phyloP scores from a whole-genome alignment of 2,113 vertebrate genomes.

The Hydrochoerus hydrochaeris region DNA sequence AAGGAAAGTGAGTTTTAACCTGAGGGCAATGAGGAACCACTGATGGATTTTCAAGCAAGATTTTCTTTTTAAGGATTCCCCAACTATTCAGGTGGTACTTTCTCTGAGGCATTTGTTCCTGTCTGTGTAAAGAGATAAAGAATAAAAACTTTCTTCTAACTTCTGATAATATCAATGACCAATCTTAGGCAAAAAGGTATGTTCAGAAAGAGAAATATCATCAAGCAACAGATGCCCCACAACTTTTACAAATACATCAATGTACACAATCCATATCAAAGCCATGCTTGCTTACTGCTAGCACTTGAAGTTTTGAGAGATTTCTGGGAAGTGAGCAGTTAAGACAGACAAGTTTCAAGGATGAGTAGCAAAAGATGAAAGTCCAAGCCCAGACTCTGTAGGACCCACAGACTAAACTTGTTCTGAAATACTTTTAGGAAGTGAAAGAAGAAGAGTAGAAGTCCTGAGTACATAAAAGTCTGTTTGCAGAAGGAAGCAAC shows the following conservation, averaged over 20 bases:
- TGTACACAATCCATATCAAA: neutral
- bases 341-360: neutral
- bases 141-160: constrained; percentile 37
- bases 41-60: neutral
- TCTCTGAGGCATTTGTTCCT: constrained; percentile 26
- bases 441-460: constrained; percentile 59
- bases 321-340: constrained; percentile 50
- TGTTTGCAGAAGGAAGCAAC: constrained; percentile 61
- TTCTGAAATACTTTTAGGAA: constrained; percentile 72
- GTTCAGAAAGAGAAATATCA: constrained; percentile 26
- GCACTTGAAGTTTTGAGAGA: neutral
- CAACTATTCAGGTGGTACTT: neutral
- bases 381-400: neutral
- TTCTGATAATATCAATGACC: constrained; percentile 24
- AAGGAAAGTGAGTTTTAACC: neutral
- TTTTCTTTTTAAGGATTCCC: neutral
- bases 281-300: neutral
- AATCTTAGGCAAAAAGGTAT: constrained; percentile 8
- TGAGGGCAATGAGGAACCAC: neutral
- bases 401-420: neutral
- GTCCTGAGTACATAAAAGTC: neutral
- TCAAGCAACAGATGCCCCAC: neutral
- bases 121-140: constrained; percentile 31
- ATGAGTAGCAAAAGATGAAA: constrained; percentile 56
- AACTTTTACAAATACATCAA: neutral